Evolutionary conservation across 2,113 vertebrate genomes (phyloP), one percentile per base, ranked within the genome.

Genomic region (Elaphurus davidianus): DNA sequence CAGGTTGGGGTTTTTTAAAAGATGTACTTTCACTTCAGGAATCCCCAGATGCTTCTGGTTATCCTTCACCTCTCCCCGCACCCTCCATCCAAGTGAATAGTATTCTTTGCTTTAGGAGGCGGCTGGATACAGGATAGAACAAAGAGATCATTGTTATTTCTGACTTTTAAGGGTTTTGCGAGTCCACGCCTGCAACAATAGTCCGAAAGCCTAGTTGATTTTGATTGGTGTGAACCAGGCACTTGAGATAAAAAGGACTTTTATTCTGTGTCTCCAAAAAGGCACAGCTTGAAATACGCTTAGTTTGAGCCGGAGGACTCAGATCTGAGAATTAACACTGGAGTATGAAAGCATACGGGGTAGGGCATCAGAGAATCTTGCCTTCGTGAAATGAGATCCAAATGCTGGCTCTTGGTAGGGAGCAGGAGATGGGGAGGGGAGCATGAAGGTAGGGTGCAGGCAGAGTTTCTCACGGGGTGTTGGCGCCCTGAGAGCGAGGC

Each of bases 181-280:
- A 87, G 47, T 81, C 89, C 54, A 11, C 5, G 81, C 54, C n/a
- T 64, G 19, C 64, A 85, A 33, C 45, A 88, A 78, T 52, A 85
- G 83, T 71, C 36, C 78, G 71, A 95, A 96, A 95, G 50, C 67
- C 85, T 52, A 91, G 89, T 50, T 45, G 50, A 94, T 93, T 96
- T 96, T 88, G 50, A 89, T 95, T 91, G 89, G 50, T 94, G 90
- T 89, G 85, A 91, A 83, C 67, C 91, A 83, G 64, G 76, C 50
- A 47, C 50, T 91, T 96, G 71, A 83, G 67, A 97, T 97, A 78
- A 94, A 90, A 91, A 25, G 43, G 27, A 30, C 91, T 93, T 93
- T 95, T 85, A 45, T 88, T 96, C 33, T 15, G 71, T 83, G 67
- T 60, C 45, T 93, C 54, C 33, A 55, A 83, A 91, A 93, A 76